Conservation (phyloP, 2,113 vertebrate genomes). For the Gallinago jamesoni region DNA sequence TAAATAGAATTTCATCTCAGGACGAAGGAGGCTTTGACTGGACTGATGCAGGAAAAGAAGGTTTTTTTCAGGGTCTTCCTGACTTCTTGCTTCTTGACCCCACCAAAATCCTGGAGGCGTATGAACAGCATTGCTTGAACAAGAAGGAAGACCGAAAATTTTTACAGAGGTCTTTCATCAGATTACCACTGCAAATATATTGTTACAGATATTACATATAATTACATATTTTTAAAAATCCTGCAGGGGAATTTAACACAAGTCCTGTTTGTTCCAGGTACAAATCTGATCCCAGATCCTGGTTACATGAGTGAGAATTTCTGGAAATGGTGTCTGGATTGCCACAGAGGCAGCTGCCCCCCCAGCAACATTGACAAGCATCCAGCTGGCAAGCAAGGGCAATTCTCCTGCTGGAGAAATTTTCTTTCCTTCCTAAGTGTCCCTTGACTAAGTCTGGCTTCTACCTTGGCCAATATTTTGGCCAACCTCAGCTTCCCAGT, state of each 20-base stretch:
- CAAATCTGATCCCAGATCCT: neutral
- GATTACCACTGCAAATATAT: neutral
- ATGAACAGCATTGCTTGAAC: neutral
- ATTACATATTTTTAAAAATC: neutral
- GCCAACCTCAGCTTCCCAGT: neutral
- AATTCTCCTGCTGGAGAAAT: neutral
- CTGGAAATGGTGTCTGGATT: neutral
- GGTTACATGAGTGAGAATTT: neutral
- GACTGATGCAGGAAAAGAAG: neutral
- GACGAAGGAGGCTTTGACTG: neutral
- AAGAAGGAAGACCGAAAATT: neutral
- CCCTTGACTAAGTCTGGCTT: neutral
- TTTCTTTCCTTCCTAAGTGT: neutral
- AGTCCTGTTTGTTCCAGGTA: neutral
- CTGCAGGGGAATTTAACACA: neutral
- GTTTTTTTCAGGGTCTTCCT: neutral
- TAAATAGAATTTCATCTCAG: neutral
- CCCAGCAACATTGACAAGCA: neutral
- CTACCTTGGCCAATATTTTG: neutral
- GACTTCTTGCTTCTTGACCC: neutral
- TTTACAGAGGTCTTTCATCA: neutral
- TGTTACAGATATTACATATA: rapidly evolving
- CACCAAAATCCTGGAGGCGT: neutral
- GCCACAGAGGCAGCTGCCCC: neutral
- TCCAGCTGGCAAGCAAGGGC: neutral